These are phyloP conservation scores for Onthophagus sagittarius DNA, from an alignment of 2,888 invertebrate species.

Conservation along the genomic window DNA sequence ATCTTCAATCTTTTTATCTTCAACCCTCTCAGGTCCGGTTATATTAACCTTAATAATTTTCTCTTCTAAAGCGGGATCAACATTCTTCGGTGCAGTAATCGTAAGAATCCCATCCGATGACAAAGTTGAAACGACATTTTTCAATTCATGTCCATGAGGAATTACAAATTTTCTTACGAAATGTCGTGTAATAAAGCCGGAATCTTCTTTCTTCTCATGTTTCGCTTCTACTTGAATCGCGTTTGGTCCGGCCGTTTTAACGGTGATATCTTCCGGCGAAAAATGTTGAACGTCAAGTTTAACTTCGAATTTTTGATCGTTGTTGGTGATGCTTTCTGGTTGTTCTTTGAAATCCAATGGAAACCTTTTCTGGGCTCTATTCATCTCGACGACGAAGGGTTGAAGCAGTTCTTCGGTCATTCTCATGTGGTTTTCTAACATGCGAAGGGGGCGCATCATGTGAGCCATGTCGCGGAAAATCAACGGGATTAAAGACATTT, in stretches of 20 bases:
- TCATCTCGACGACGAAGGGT: slow-evolving; percentile 14
- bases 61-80: slow-evolving; percentile 40
- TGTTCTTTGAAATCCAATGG: slow-evolving; percentile 9
- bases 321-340: slow-evolving; percentile 18
- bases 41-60: slow-evolving; percentile 49
- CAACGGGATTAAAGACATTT: slow-evolving; percentile 24
- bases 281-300: slow-evolving; percentile 27
- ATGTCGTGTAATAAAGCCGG: slow-evolving; percentile 64
- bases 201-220: slow-evolving; percentile 26
- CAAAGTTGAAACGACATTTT: slow-evolving; percentile 67
- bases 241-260: slow-evolving; percentile 26
- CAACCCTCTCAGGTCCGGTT: slow-evolving; percentile 33
- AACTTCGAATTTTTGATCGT: slow-evolving; percentile 24
- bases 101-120: slow-evolving; percentile 74
- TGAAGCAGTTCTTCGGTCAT: slow-evolving; percentile 23
- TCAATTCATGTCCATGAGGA: slow-evolving; percentile 72
- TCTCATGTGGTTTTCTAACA: slow-evolving; percentile 24
- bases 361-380: background rate
- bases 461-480: slow-evolving; percentile 24
- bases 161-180: slow-evolving; percentile 71
- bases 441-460: slow-evolving; percentile 22
- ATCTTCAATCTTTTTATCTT: slow-evolving; percentile 14
- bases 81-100: slow-evolving; percentile 59
- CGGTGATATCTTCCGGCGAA: slow-evolving; percentile 27
- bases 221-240: slow-evolving; percentile 27